These are phyloP conservation scores for Cheilosia vulpina DNA, from an alignment of 2,888 invertebrate species.

Conservation along the genomic window DNA sequence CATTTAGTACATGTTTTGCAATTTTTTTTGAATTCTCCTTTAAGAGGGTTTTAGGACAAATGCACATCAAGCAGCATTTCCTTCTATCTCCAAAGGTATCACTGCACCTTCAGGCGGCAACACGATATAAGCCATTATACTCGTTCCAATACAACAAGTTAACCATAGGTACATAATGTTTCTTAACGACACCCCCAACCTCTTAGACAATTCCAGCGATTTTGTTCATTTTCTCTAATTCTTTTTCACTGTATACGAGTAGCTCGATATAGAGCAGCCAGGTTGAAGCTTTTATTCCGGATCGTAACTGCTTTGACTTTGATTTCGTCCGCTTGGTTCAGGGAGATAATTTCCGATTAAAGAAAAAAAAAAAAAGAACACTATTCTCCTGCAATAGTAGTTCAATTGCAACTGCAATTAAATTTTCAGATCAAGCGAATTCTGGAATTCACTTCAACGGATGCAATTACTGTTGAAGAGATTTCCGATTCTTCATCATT, in stretches of 20 bases:
- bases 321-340: constrained; percentile 49
- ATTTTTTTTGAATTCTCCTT: no score
- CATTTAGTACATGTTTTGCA: no score
- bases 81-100: no score
- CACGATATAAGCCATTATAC: no score
- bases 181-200: constrained; percentile 45
- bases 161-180: background rate
- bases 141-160: constrained; percentile 16
- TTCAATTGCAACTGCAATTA: constrained; percentile 73
- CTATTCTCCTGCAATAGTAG: constrained; percentile 37
- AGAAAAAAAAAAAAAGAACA: constrained; percentile 28
- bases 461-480: constrained; percentile 74
- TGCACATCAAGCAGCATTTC: no score
- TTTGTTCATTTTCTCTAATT: constrained; percentile 50
- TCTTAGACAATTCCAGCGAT: constrained; percentile 54
- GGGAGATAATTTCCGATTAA: constrained; percentile 71
- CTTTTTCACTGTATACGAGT: background rate
- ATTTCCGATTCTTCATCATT: constrained; percentile 74
- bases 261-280: constrained; percentile 1
- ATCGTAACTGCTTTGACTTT: constrained; percentile 50
- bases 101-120: no score
- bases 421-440: constrained; percentile 74
- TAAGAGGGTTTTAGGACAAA: no score
- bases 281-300: constrained; percentile 59
- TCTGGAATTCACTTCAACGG: constrained; percentile 73